These are phyloP conservation scores for Cairina moschata DNA, from an alignment of 2,113 vertebrate genomes.

Conservation along the genomic window DNA sequence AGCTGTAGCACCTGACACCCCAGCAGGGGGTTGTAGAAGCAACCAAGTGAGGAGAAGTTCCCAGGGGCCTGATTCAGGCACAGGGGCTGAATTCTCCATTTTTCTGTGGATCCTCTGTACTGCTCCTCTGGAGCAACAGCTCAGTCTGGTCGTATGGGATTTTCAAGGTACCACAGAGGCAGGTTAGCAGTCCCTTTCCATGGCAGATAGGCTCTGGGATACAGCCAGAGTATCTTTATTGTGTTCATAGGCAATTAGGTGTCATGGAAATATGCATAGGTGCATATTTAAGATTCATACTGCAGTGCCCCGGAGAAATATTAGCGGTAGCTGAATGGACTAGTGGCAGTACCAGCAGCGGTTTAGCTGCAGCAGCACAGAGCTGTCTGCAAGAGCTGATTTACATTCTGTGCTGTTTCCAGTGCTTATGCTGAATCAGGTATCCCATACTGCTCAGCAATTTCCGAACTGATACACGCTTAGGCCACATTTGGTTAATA, in stretches of 20 bases:
- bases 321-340: not conserved
- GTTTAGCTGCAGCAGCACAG: not conserved
- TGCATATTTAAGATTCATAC: not conserved
- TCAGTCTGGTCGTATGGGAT: not conserved
- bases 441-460: not conserved
- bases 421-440: not conserved
- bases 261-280: not conserved
- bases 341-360: not conserved
- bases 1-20: conserved; percentile 52
- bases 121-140: not conserved
- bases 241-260: not conserved
- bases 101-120: not conserved
- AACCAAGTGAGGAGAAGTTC: conserved; percentile 12
- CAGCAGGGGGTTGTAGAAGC: conserved; percentile 24
- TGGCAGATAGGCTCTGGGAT: not conserved
- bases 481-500: not conserved
- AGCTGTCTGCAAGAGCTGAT: not conserved
- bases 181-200: not conserved
- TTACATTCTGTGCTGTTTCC: not conserved
- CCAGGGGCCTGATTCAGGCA: not conserved
- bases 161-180: not conserved
- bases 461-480: not conserved
- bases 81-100: not conserved
- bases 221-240: not conserved
- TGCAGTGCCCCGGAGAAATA: not conserved